These are phyloP conservation scores for Zeus faber DNA, from an alignment of 2,113 vertebrate species.

Conservation along the genomic window DNA sequence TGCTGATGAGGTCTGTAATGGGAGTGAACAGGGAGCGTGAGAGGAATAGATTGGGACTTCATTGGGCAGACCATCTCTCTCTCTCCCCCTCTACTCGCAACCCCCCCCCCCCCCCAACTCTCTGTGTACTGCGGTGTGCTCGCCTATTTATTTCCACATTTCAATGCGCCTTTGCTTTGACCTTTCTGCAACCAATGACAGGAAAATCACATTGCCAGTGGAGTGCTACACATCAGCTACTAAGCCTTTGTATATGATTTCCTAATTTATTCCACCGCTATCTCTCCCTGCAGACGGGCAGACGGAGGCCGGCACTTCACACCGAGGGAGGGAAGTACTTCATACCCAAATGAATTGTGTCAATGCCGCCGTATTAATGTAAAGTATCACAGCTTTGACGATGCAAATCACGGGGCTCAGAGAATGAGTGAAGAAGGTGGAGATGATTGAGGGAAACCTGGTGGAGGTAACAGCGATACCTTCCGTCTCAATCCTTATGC, in stretches of 20 bases:
- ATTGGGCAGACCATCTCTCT: slow-evolving; percentile 41
- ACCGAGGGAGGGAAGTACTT: slow-evolving; percentile 13
- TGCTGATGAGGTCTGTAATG: slow-evolving; percentile 73
- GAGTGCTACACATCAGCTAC: slow-evolving; percentile 44
- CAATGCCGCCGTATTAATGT: slow-evolving; percentile 36
- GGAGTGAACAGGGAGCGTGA: slow-evolving; percentile 63
- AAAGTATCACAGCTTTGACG: slow-evolving; percentile 55
- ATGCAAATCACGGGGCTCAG: slow-evolving; percentile 41
- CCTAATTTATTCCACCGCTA: slow-evolving; percentile 42
- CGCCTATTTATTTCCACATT: slow-evolving; percentile 59
- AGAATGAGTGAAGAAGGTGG: slow-evolving; percentile 17
- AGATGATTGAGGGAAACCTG: slow-evolving; percentile 20
- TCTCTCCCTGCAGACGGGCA: slow-evolving; percentile 29
- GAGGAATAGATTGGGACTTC: slow-evolving; percentile 68
- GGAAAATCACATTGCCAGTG: slow-evolving; percentile 46
- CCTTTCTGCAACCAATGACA: slow-evolving; percentile 68
- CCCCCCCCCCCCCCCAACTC: too few relatives aligned
- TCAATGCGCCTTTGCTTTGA: slow-evolving; percentile 60
- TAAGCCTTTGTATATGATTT: slow-evolving; percentile 47
- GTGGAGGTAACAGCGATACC: slow-evolving; percentile 17
- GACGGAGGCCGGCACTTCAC: slow-evolving; percentile 15
- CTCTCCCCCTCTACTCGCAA: not conserved
- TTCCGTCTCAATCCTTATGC: too few relatives aligned
- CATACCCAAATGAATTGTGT: slow-evolving; percentile 48
- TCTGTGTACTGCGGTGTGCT: slow-evolving; percentile 46